Evolutionary conservation across 2,113 vertebrate species (phyloP).

Genomic region (Scomber japonicus): DNA sequence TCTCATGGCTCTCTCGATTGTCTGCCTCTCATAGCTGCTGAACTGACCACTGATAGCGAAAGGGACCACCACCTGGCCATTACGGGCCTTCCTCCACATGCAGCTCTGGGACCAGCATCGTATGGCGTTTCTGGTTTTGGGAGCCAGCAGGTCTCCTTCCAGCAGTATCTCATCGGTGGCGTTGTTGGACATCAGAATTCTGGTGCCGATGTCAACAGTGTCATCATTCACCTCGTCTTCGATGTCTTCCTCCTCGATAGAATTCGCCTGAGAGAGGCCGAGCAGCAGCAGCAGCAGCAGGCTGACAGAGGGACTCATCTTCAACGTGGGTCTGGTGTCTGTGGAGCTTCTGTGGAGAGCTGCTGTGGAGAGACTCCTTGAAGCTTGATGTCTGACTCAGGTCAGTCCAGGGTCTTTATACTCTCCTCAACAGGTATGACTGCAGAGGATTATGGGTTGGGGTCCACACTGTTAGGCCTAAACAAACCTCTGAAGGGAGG

Average conservation of each 20-base stretch:
- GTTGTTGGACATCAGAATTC: slow-evolving; percentile 47
- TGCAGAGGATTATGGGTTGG: slow-evolving; percentile 18
- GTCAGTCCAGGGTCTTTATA: slow-evolving; percentile 61
- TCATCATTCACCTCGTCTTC: neutral
- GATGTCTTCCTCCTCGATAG: slow-evolving; percentile 10
- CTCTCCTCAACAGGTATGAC: neutral
- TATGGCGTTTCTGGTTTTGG: slow-evolving; percentile 21
- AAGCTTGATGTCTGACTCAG: slow-evolving; percentile 43
- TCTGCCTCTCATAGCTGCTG: too few relatives aligned
- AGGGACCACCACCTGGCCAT: too few relatives aligned
- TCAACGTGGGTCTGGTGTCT: slow-evolving; percentile 28
- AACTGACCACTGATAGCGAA: too few relatives aligned
- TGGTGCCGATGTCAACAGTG: slow-evolving; percentile 29
- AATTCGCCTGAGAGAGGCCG: slow-evolving; percentile 46
- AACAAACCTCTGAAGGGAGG: slow-evolving; percentile 43
- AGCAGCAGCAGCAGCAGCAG: slow-evolving; percentile 48
- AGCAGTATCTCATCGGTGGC: slow-evolving; percentile 14
- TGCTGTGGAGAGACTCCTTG: slow-evolving; percentile 43
- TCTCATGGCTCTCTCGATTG: neutral
- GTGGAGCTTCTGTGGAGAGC: slow-evolving; percentile 2
- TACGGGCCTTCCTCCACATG: too few relatives aligned
- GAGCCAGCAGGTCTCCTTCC: slow-evolving; percentile 56
- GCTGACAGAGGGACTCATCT: slow-evolving; percentile 45
- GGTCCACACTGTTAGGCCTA: neutral
- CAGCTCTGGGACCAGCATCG: too few relatives aligned